Percentiles rank a stretch among this genome's conserved stretches.
These are phyloP conservation scores for Gallinago nigripennis DNA, from an alignment of 2,797 vertebrate species.

Conservation along the genomic window DNA sequence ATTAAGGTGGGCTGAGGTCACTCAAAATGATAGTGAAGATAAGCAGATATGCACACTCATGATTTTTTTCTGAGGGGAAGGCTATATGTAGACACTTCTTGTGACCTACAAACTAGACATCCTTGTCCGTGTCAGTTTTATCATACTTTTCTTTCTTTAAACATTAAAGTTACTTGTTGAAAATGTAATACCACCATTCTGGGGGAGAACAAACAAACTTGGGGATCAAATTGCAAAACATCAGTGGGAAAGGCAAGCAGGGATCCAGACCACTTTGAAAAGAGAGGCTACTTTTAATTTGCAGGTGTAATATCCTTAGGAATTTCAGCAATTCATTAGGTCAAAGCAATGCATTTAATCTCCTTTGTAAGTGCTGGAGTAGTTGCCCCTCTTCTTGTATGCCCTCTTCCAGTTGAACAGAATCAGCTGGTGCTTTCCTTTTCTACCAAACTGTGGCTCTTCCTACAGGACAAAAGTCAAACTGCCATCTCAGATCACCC, in stretches of 20 bases:
- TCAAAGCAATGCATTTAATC: neutral
- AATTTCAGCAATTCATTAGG: neutral
- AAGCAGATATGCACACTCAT: neutral
- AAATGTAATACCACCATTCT: neutral
- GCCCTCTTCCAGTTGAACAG: neutral
- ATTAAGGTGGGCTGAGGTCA: neutral
- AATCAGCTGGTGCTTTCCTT: neutral
- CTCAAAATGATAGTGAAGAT: accelerated
- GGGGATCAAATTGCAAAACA: neutral
- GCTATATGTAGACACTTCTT: accelerated
- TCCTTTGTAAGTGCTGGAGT: neutral
- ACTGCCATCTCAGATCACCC: neutral
- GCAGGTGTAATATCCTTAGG: neutral
- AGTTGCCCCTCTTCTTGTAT: neutral
- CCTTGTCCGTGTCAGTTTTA: neutral
- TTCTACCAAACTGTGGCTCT: neutral
- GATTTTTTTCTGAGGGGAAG: neutral
- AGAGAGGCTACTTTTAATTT: neutral
- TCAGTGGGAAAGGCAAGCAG: neutral
- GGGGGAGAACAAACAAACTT: neutral
- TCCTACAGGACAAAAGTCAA: neutral
- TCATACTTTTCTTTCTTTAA: neutral
- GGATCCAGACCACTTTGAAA: neutral
- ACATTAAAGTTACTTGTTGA: neutral
- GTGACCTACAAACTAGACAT: neutral